Conservation (phyloP, 2,797 vertebrate genomes). For the Lutjanus argentimaculatus region DNA sequence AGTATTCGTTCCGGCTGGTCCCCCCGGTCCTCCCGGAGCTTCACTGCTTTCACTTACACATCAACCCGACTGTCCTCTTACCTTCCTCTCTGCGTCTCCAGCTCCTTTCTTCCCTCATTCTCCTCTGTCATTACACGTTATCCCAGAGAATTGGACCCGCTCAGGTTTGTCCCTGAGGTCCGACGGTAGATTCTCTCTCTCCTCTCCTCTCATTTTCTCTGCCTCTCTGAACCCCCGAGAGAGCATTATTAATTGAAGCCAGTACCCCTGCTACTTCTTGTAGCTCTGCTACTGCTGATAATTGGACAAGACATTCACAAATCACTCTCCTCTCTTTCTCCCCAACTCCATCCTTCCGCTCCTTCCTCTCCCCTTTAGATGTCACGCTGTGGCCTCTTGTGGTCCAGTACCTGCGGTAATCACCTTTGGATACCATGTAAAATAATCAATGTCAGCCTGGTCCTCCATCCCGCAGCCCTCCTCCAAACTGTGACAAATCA, state of each 20-base stretch:
- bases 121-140: slow-evolving; percentile 59
- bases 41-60: slow-evolving; percentile 42
- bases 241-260: slow-evolving; percentile 67
- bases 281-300: slow-evolving; percentile 60
- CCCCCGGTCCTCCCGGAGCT: slow-evolving; percentile 20
- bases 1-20: slow-evolving; percentile 29
- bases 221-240: slow-evolving; percentile 40
- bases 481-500: slow-evolving; percentile 2
- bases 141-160: slow-evolving; percentile 49
- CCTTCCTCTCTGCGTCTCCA: slow-evolving; percentile 8
- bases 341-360: not conserved
- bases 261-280: slow-evolving; percentile 41
- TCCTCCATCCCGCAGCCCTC: not conserved
- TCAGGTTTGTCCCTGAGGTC: slow-evolving; percentile 54
- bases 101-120: slow-evolving; percentile 36
- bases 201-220: slow-evolving; percentile 49
- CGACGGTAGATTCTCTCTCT: slow-evolving; percentile 22
- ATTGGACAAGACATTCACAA: slow-evolving; percentile 73
- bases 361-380: slow-evolving; percentile 14
- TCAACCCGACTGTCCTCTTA: slow-evolving; percentile 35
- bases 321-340: slow-evolving; percentile 42
- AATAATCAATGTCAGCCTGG: slow-evolving; percentile 39
- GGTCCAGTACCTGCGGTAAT: slow-evolving; percentile 46
- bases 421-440: slow-evolving; percentile 42
- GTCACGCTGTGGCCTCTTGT: slow-evolving; percentile 38